phyloP scores from a whole-genome alignment of 2,113 vertebrate genomes.

The Mus pahari region DNA sequence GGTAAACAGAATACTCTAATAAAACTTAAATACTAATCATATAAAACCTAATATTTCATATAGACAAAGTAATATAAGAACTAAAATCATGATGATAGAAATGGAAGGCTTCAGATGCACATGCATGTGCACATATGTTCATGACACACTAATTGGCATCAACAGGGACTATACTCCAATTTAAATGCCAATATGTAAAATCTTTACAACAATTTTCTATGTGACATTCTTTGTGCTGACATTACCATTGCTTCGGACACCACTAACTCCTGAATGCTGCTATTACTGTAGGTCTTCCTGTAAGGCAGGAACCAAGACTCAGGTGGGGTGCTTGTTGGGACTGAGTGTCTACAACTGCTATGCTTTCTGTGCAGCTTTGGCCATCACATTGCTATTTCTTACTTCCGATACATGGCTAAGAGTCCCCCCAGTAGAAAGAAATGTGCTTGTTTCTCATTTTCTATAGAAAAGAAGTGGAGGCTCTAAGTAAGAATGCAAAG shows the following conservation, averaged over 20 bases:
- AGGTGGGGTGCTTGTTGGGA: neutral
- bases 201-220: neutral
- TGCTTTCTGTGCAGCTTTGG: neutral
- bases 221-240: neutral
- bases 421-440: slow-evolving; percentile 15
- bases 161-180: neutral
- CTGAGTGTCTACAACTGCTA: neutral
- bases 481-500: neutral
- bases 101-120: neutral
- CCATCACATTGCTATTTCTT: neutral
- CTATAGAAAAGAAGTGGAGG: neutral
- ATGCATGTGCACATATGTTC: neutral
- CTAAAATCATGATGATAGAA: neutral
- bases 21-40: slow-evolving; percentile 56
- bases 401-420: neutral
- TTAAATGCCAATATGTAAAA: slow-evolving; percentile 33
- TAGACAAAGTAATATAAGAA: neutral
- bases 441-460: neutral
- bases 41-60: slow-evolving; percentile 4
- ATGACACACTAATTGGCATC: neutral
- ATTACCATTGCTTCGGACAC: neutral
- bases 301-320: too few relatives aligned
- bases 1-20: slow-evolving; percentile 40
- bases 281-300: neutral
- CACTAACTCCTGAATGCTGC: neutral